A percentile compares a stretch with the other conserved stretches of the same genome.
phyloP scores from a whole-genome alignment of 1,140 invertebrate genomes.

The Cephus cinctus region DNA sequence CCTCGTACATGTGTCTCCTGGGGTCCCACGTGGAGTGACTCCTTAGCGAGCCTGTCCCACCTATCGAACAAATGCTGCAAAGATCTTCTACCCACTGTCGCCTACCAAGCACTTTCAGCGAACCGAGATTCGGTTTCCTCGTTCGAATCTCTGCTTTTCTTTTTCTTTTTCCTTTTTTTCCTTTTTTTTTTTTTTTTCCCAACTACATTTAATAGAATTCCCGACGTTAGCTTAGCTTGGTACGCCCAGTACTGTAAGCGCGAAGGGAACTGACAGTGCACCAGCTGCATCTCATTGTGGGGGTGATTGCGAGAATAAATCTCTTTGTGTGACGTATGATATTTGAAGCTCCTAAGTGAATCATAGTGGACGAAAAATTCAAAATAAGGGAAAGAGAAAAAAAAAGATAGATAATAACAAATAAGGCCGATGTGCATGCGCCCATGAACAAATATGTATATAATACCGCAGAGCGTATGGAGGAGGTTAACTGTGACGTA shows the following conservation, averaged over 20 bases:
- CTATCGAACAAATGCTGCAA: conserved; percentile 56
- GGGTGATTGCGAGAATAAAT: conserved; percentile 7
- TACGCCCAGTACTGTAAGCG: conserved; percentile 39
- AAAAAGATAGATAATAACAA: conserved; percentile 12
- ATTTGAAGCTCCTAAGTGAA: conserved; percentile 14
- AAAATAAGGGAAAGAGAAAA: conserved; percentile 12
- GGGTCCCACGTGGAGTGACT: conserved; percentile 86
- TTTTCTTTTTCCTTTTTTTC: background rate
- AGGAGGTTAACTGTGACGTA: too few species aligned
- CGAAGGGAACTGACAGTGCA: conserved; percentile 30
- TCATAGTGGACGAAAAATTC: conserved; percentile 20
- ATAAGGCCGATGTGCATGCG: conserved; percentile 9
- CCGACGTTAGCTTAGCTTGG: too few species aligned
- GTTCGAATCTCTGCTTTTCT: conserved; percentile 9
- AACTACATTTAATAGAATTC: too few species aligned
- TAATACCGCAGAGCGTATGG: background rate
- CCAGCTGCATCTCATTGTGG: conserved; percentile 2
- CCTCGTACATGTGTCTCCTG: conserved; percentile 82
- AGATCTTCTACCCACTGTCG: conserved; percentile 47
- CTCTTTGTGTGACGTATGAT: background rate
- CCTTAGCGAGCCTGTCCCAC: conserved; percentile 55
- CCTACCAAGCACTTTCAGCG: conserved; percentile 43
- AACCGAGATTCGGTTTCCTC: conserved; percentile 12
- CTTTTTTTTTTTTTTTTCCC: conserved; percentile 4
- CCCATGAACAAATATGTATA: background rate